phyloP scores from a whole-genome alignment of 2,888 invertebrate species.

The Cremastobaeus sp. region DNA sequence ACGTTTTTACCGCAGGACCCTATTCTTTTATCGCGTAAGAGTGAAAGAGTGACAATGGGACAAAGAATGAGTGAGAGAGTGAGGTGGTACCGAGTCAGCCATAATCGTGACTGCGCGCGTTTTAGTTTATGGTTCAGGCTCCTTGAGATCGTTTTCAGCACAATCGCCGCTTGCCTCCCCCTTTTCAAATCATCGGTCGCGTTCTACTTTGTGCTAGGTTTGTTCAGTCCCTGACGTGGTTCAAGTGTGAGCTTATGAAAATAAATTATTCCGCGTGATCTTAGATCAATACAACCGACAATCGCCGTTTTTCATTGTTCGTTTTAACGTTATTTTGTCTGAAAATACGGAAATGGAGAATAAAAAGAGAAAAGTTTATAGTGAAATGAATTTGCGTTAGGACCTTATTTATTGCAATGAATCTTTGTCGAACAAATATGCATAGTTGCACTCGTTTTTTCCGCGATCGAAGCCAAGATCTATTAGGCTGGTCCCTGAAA shows the following conservation, averaged over 20 bases:
- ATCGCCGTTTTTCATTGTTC: slow-evolving; percentile 31
- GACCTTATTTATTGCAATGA: slow-evolving; percentile 34
- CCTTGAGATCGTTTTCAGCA: slow-evolving; percentile 21
- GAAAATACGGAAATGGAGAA: not conserved
- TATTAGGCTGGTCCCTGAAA: slow-evolving; percentile 14
- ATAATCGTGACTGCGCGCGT: slow-evolving; percentile 41
- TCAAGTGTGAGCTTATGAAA: slow-evolving; percentile 47
- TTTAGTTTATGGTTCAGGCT: slow-evolving; percentile 25
- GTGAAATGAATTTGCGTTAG: slow-evolving; percentile 1
- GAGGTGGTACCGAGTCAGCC: slow-evolving; percentile 33
- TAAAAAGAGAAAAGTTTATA: not conserved
- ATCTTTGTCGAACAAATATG: slow-evolving; percentile 24
- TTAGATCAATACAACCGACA: slow-evolving; percentile 23
- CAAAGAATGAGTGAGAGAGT: slow-evolving; percentile 6
- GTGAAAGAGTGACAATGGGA: not conserved
- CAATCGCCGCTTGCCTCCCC: slow-evolving; percentile 11
- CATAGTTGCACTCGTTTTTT: slow-evolving; percentile 20
- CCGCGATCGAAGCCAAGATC: slow-evolving; percentile 23
- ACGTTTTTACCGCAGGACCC: slow-evolving; percentile 29
- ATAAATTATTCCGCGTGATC: slow-evolving; percentile 22
- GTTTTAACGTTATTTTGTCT: slow-evolving; percentile 8
- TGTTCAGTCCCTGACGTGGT: slow-evolving; percentile 33
- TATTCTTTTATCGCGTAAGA: slow-evolving; percentile 20
- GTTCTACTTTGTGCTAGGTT: slow-evolving; percentile 30
- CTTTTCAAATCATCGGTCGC: slow-evolving; percentile 29